Evolutionary conservation across 2,113 vertebrate genomes (phyloP), one percentile per base, ranked within the genome.

Genomic region (Ailurus styani): DNA sequence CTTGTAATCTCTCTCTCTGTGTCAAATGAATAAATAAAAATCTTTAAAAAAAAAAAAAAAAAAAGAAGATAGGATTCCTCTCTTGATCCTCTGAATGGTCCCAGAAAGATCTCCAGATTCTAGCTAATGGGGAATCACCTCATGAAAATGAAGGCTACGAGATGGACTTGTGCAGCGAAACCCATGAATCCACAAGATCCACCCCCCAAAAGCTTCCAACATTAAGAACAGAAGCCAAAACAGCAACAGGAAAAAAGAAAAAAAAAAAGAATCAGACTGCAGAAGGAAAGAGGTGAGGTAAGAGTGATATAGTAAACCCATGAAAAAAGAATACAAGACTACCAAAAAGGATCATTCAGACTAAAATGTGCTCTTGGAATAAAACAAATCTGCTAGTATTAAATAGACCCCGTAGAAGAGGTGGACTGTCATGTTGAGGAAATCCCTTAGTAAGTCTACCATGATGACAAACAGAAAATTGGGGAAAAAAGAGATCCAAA

Each of bases 241-340:
- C 0, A 50, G 50, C 8, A 83, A 92, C 78, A 86, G 52, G 1
- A 20, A 5, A 15, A 29, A 17, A n/a, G 7, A 20, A 70, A 73
- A 18, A 31, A 17, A 12, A 34, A 83, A 37, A 47, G 62, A 45
- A 68, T 96, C n/a, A 82, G 18, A 29, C 42, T 90, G 34, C 14
- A 85, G 42, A 92, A 45, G 79, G 14, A 23, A 94, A 84, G 42
- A 95, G n/a, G 47, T 31, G 34, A 95, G n/a, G 64, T 70, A 83
- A 77, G 17, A 83, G 27, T 66, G 34, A 90, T 75, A 62, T 31
- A 47, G 66, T 47, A 86, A 10, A 10, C 8, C 3, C 55, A 25
- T 75, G 45, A 91, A 93, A 83, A 91, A 89, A 91, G 45, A 91
- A 93, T 6, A 96, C n/a, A 96, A 77, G 29, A 91, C 34, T 91